Evolutionary conservation across 2,113 vertebrate species (phyloP), one percentile per base, ranked within the genome.

Genomic region (Bambusicola thoracicus): DNA sequence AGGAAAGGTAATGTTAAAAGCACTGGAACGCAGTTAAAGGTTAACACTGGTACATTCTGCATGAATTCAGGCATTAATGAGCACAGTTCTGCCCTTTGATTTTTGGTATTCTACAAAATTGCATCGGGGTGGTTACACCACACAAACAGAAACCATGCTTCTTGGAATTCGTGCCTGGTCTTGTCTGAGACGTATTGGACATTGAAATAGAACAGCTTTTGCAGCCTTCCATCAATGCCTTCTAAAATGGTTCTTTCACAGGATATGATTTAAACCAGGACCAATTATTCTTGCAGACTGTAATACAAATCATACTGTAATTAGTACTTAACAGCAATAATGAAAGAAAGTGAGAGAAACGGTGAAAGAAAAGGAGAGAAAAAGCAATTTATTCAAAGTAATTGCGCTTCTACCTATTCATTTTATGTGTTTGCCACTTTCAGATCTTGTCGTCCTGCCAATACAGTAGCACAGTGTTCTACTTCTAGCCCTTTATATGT

Each of bases 351-450:
- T 81, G 75, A 83, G 79, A 78, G 95, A 97, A 95, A 93, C 29
- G 94, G 81, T 38, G 76, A 68, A 80, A 69, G 53, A 84, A 89
- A 86, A 48, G 55, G 53, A 80, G 32, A 38, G 62, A 91, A 96
- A 85, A 80, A 18, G 38, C 62, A 83, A 85, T 89, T 96, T 95
- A 93, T 84, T 87, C 83, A 34, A 93, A 95, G 55, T 92, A 95
- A 97, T 96, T 93, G 73, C 75, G 65, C 79, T 96, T 96, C 92
- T 91, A 96, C 80, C 77, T 97, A 87, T 94, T 97, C 97, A 92
- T 97, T 96, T 94, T 84, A 95, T 75, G 81, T 81, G 69, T 86
- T 81, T 96, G 89, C 91, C 92, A 90, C 61, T 65, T 94, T 96
- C 95, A 95, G 74, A 65, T 55, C 92, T 91, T 95, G 96, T 96